Percentiles rank a stretch among this genome's conserved stretches.
Evolutionary conservation across 2,797 vertebrate species (phyloP).

Genomic region (Ctenopoma multispine): DNA sequence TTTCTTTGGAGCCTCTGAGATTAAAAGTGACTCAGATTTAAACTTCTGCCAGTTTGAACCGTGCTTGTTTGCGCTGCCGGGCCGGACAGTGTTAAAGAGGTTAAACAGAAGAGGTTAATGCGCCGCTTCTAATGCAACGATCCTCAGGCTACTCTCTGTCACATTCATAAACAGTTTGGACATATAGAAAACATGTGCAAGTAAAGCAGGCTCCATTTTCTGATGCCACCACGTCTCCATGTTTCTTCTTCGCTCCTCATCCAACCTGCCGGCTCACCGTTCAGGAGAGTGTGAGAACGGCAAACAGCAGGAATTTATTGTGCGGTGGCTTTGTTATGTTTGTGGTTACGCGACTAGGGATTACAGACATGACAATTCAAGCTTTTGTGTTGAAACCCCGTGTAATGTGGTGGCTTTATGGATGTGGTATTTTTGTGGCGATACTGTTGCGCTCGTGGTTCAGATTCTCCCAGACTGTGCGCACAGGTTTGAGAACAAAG

Average conservation of each 20-base stretch:
- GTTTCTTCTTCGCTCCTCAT: not conserved
- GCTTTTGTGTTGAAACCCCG: slow-evolving; percentile 15
- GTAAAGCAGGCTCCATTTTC: not conserved
- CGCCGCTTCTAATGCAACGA: not conserved
- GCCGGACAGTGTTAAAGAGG: not conserved
- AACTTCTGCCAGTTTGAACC: slow-evolving; percentile 2
- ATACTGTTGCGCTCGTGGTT: not conserved
- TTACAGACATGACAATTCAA: not conserved
- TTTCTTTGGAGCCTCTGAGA: slow-evolving; percentile 15
- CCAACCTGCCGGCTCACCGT: slow-evolving; percentile 5
- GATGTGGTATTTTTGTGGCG: slow-evolving; percentile 4
- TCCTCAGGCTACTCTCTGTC: not conserved
- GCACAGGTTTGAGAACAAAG: slow-evolving; percentile 32
- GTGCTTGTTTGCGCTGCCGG: slow-evolving; percentile 4
- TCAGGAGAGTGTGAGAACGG: slow-evolving; percentile 3
- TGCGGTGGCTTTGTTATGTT: slow-evolving; percentile 25
- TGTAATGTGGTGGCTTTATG: slow-evolving; percentile 10
- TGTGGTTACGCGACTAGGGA: slow-evolving; percentile 15
- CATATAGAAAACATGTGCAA: not conserved
- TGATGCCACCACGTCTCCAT: slow-evolving; percentile 1
- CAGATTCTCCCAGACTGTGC: slow-evolving; percentile 12
- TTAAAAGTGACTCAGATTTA: not conserved
- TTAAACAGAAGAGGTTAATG: slow-evolving; percentile 4
- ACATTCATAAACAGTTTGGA: not conserved
- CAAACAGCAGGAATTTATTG: slow-evolving; percentile 11